A percentile compares a stretch with the other conserved stretches of the same genome.
phyloP scores from a whole-genome alignment of 2,113 vertebrate species.

The Stictonetta naevosa region DNA sequence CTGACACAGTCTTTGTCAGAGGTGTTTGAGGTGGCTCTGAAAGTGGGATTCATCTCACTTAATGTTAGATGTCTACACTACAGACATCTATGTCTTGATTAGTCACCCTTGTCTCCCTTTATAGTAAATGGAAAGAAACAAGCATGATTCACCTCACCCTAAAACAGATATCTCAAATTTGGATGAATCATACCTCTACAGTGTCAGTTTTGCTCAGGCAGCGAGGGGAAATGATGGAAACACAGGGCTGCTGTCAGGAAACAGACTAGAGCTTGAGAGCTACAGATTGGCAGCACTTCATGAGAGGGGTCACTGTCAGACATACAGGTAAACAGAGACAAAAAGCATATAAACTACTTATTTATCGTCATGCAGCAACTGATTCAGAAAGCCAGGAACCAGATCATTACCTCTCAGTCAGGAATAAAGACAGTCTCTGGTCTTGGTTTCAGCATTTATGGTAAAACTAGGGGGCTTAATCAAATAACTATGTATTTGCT shows the following conservation, averaged over 20 bases:
- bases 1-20: not conserved
- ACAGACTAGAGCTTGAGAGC: not conserved
- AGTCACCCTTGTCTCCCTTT: slow-evolving; percentile 48
- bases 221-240: not conserved
- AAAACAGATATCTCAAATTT: slow-evolving; percentile 27
- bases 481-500: not conserved
- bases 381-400: not conserved
- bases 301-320: not conserved
- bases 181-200: slow-evolving; percentile 31
- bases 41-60: slow-evolving; percentile 20
- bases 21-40: not conserved
- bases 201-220: not conserved
- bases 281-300: not conserved
- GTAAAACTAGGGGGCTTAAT: not conserved
- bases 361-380: not conserved
- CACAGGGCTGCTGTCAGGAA: not conserved
- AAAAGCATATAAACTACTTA: not conserved
- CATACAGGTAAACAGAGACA: not conserved
- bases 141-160: slow-evolving; percentile 36
- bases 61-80: not conserved
- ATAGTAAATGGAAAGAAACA: slow-evolving; percentile 14
- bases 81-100: slow-evolving; percentile 26
- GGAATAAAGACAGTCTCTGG: not conserved
- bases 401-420: not conserved
- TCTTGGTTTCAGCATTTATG: not conserved